Conservation (phyloP, 2,797 vertebrate species). For the Hemitrygon akajei region DNA sequence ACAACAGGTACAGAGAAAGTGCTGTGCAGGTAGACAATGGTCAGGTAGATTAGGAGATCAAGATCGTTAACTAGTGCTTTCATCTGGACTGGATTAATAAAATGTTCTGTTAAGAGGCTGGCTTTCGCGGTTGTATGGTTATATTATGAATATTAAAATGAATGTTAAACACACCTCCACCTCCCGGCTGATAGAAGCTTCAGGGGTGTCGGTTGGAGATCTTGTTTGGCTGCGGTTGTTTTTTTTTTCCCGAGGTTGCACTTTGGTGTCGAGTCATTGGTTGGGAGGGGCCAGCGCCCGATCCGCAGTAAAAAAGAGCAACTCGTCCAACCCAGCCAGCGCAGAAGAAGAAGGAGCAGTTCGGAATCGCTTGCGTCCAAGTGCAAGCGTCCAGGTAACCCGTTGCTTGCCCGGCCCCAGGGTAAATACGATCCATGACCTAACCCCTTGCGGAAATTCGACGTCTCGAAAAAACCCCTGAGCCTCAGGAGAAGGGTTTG, state of each 20-base stretch:
- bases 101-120: too few species aligned
- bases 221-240: neutral
- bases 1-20: too few species aligned
- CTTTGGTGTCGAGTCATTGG: slow-evolving; percentile 8
- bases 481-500: neutral
- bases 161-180: neutral
- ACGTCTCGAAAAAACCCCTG: neutral
- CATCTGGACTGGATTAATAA: too few species aligned
- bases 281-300: neutral
- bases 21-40: too few species aligned
- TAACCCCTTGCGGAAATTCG: neutral
- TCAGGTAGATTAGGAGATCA: too few species aligned
- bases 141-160: neutral
- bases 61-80: too few species aligned
- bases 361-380: neutral
- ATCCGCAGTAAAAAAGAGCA: slow-evolving; percentile 12
- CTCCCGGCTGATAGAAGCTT: neutral
- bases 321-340: neutral
- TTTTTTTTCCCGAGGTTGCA: neutral
- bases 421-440: neutral
- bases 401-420: neutral
- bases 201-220: neutral
- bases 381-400: neutral
- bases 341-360: neutral
- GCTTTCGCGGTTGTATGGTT: neutral